Evolutionary conservation across 2,113 vertebrate genomes (phyloP).

Genomic region (Passer montanus): DNA sequence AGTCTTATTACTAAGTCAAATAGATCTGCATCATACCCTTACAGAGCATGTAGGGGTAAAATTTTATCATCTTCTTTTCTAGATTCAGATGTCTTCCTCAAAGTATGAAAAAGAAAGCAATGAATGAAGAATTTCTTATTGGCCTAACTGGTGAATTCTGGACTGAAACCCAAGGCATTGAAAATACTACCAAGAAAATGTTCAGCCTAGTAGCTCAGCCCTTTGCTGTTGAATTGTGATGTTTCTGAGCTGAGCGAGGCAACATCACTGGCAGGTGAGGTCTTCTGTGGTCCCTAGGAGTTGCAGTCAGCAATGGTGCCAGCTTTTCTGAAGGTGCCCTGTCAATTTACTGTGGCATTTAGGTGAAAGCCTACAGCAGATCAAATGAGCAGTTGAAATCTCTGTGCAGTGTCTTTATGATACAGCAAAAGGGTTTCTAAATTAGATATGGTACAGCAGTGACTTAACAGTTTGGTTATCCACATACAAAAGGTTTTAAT

Average conservation of each 20-base stretch:
- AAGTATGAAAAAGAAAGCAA: not conserved
- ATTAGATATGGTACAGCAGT: not conserved
- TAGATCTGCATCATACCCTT: not conserved
- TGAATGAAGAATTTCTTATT: not conserved
- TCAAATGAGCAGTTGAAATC: not conserved
- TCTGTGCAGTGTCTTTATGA: not conserved
- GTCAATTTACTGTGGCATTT: not conserved
- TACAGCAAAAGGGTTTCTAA: not conserved
- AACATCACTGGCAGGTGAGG: not conserved
- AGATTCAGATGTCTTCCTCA: not conserved
- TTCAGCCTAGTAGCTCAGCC: not conserved
- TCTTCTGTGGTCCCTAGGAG: not conserved
- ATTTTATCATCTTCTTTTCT: not conserved
- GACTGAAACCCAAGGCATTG: not conserved
- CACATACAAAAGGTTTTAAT: not conserved
- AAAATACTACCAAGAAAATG: not conserved
- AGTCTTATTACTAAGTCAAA: not conserved
- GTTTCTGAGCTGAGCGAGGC: not conserved
- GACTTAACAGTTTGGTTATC: not conserved
- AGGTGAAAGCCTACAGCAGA: not conserved
- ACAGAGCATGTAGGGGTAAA: not conserved
- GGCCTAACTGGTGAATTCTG: not conserved
- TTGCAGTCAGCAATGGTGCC: not conserved
- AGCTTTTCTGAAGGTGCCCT: not conserved
- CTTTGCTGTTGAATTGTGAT: not conserved